Base-by-base conservation (phyloP, 2,113 vertebrate species). In the Choloepus hoffmanni region DNA sequence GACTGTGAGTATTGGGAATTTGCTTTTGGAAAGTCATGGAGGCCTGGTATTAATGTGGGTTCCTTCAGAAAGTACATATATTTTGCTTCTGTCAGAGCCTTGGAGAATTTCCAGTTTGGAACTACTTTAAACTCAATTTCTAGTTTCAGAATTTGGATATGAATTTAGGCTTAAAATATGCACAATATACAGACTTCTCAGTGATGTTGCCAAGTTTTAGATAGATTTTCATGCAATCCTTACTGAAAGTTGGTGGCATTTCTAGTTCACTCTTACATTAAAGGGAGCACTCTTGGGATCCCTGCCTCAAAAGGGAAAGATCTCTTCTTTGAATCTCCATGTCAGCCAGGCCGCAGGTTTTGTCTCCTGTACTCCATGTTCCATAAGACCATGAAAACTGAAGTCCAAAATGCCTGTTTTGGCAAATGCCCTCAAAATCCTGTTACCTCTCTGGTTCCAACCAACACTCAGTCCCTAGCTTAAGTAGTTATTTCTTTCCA, bases 401-500 rank as follows among this genome's bases (percentile, higher is more conserved):
- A 86, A 45, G 72, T 9, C 26, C 43, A 85, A 28, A 24, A 70
- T 3, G 78, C 8, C 73, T 62, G 63, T 15, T 79, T 63, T 79
- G 79, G 43, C n/a, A 91, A 91, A 85, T 40, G 33, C 5, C 43
- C 43, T 91, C 19, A 72, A 90, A 91, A 62, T 79, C 36, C 53
- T 73, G 55, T 85, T 85, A 45, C 36, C 8, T 63, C n/a, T n/a
- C 28, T 91, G 63, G 28, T 53, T 91, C n/a, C 40, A 13, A n/a
- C 28, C 53, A 79, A 79, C 53, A 43, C 63, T 63, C 43, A 15
- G 16, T 63, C 43, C 63, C 15, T 55, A 28, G 36, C 33, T 45
- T 85, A 23, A 87, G 30, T 40, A 48, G 53, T 78, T 16, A 53
- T 90, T 95, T 53, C 67, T 86, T 82, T 87, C 36, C 40, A 87